These are phyloP conservation scores for Poliocrania exsul DNA, from an alignment of 2,797 vertebrate species.

Conservation along the genomic window DNA sequence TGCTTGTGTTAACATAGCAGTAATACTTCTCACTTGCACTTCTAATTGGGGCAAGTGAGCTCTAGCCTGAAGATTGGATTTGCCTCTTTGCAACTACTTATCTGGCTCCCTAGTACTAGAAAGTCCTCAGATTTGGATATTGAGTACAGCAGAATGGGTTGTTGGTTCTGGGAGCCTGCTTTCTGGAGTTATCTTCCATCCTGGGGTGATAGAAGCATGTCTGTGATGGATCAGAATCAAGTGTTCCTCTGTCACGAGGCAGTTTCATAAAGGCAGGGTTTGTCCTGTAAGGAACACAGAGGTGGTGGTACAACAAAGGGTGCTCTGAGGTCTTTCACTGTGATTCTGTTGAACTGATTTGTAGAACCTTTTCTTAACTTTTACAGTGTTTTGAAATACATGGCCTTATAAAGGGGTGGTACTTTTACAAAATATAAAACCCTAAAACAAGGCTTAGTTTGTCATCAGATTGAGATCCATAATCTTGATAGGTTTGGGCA, in stretches of 20 bases:
- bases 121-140: neutral
- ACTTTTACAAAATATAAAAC: neutral
- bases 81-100: neutral
- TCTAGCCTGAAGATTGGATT: neutral
- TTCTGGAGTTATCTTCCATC: neutral
- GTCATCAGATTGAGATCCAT: neutral
- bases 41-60: neutral
- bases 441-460: neutral
- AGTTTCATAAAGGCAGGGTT: neutral
- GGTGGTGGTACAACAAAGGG: neutral
- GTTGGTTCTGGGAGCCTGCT: neutral
- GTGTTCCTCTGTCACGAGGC: neutral
- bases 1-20: neutral
- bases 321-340: neutral
- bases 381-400: neutral
- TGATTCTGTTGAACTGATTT: neutral
- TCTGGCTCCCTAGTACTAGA: neutral
- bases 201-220: neutral
- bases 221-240: neutral
- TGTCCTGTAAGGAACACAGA: neutral
- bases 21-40: neutral
- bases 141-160: neutral
- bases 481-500: neutral
- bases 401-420: neutral
- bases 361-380: neutral